Percentiles rank a stretch among this genome's conserved stretches.
Evolutionary conservation across 2,797 vertebrate genomes (phyloP).

Genomic region (Chanos chanos): DNA sequence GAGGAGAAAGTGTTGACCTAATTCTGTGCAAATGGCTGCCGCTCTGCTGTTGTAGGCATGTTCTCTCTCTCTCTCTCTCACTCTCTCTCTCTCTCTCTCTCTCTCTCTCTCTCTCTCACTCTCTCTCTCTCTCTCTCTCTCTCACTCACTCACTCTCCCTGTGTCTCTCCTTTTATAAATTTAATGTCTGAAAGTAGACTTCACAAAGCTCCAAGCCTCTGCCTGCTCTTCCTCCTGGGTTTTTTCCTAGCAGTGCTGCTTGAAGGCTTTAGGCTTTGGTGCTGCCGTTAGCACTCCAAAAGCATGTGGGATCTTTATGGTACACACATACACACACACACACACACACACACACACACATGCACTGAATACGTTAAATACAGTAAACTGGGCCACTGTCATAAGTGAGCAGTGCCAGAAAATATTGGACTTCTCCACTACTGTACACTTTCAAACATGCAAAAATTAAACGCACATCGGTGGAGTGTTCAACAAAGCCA

Average conservation of each 20-base stretch:
- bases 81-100: constrained; percentile 4
- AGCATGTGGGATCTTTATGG: not conserved
- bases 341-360: constrained; percentile 1
- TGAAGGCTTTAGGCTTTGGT: constrained; percentile 26
- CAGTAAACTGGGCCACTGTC: constrained; percentile 28
- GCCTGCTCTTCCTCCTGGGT: constrained; percentile 27
- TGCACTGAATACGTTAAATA: constrained; percentile 13
- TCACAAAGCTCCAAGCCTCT: constrained; percentile 30
- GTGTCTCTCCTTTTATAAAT: constrained; percentile 35
- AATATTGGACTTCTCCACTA: not conserved
- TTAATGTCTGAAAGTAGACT: constrained; percentile 45
- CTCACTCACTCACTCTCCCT: not conserved
- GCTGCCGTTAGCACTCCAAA: constrained; percentile 19
- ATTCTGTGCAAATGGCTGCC: constrained; percentile 69
- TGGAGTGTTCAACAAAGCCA: too few relatives aligned
- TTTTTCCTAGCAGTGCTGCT: constrained; percentile 28
- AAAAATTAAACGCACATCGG: too few relatives aligned
- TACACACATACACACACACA: constrained; percentile 3
- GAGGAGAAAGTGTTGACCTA: constrained; percentile 70
- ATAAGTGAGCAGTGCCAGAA: not conserved
- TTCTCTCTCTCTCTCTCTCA: constrained; percentile 40
- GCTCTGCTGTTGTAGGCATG: constrained; percentile 59
- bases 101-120: not conserved
- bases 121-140: not conserved
- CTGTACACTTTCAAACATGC: too few relatives aligned